These are phyloP conservation scores for Malurus elegans DNA, from an alignment of 2,113 vertebrate species.

Conservation along the genomic window DNA sequence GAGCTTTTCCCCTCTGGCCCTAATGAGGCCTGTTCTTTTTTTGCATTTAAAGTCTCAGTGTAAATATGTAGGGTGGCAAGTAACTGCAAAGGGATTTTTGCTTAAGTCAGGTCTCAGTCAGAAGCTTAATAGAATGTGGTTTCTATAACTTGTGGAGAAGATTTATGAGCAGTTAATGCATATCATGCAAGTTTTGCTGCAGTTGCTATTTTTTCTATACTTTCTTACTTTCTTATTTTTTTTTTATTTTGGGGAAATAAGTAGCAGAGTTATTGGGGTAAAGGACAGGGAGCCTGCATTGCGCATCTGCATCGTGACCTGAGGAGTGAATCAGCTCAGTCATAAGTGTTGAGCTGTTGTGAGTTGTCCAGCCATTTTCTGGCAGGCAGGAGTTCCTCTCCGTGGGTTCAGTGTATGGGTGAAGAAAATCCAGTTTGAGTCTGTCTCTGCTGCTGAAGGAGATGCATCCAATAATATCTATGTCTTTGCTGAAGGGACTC, in stretches of 20 bases:
- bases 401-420: not conserved
- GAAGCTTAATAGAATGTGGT: not conserved
- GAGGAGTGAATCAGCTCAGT: not conserved
- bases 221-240: not conserved
- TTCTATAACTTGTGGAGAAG: not conserved
- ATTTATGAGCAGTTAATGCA: not conserved
- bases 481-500: not conserved
- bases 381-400: not conserved
- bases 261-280: not conserved
- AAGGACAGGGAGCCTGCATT: not conserved
- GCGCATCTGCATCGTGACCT: rapidly evolving
- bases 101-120: not conserved
- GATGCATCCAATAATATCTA: not conserved
- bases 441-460: not conserved
- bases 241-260: not conserved
- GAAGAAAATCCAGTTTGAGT: not conserved
- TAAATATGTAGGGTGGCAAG: not conserved
- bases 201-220: not conserved
- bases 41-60: not conserved
- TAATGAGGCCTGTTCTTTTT: not conserved
- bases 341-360: not conserved
- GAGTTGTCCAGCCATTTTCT: not conserved
- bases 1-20: not conserved
- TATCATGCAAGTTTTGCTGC: not conserved
- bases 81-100: not conserved